Evolutionary conservation across 1,140 invertebrate genomes (phyloP).

Genomic region (Pseudomyrmex gracilis): DNA sequence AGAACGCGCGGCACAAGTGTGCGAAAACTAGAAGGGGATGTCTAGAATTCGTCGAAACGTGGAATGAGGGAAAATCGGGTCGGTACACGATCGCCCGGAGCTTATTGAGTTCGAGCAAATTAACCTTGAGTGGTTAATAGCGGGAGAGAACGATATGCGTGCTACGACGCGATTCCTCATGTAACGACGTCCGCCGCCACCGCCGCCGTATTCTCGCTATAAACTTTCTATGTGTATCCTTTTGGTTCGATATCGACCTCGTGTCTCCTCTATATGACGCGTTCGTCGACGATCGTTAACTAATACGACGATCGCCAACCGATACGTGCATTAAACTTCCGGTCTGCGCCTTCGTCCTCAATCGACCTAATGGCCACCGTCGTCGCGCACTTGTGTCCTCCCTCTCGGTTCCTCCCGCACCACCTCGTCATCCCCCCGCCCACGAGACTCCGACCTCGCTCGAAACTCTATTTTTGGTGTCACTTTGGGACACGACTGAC

Average conservation of each 20-base stretch:
- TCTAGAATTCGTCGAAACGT: neutral
- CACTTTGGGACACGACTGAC: constrained; percentile 9
- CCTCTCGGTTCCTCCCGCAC: neutral
- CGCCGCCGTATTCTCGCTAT: no score
- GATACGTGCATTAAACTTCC: constrained; percentile 35
- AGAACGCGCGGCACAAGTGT: neutral
- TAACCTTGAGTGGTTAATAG: constrained; percentile 15
- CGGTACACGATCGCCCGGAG: neutral
- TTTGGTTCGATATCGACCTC: constrained; percentile 28
- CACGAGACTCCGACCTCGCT: neutral
- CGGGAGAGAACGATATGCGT: constrained; percentile 59
- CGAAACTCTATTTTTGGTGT: constrained; percentile 60
- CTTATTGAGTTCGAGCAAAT: neutral
- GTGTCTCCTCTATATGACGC: neutral
- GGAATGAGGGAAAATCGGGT: constrained; percentile 7
- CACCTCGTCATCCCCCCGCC: no score
- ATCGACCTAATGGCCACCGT: constrained; percentile 61
- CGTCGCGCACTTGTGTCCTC: neutral
- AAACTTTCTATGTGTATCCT: constrained; percentile 2
- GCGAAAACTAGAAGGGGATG: no score
- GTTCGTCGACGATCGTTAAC: constrained; percentile 37
- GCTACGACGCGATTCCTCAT: constrained; percentile 58
- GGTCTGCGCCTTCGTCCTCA: constrained; percentile 44
- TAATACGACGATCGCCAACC: constrained; percentile 37
- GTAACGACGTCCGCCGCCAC: no score